A percentile compares a stretch with the other conserved stretches of the same genome.
Conservation (phyloP, 2,888 invertebrate genomes). For the Mayetiola destructor region DNA sequence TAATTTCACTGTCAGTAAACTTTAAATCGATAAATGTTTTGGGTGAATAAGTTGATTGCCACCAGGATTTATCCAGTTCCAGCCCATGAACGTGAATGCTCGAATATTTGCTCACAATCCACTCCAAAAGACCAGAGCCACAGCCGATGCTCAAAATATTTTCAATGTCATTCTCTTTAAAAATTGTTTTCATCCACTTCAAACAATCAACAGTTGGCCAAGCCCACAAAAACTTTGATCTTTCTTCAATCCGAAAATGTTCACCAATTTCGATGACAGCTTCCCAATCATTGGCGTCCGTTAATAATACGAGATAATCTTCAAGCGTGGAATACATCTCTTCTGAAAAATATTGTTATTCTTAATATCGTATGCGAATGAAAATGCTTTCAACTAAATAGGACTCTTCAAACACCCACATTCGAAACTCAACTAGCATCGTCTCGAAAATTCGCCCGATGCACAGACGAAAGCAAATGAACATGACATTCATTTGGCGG, state of each 20-base stretch:
- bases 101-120: conserved; percentile 52
- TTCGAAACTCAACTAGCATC: not conserved
- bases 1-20: conserved; percentile 35
- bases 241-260: conserved; percentile 25
- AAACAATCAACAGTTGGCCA: conserved; percentile 55
- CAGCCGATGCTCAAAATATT: conserved; percentile 58
- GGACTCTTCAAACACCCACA: not conserved
- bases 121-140: conserved; percentile 68
- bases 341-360: not conserved
- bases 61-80: conserved; percentile 69
- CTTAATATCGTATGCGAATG: not conserved
- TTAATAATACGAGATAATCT: not conserved
- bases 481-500: not conserved
- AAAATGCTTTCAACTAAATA: not conserved
- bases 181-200: conserved; percentile 38
- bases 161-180: conserved; percentile 35
- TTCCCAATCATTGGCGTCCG: conserved; percentile 33
- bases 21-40: conserved; percentile 52
- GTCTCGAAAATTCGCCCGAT: too few relatives aligned
- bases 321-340: not conserved
- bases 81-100: conserved; percentile 49
- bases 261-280: conserved; percentile 31
- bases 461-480: too few relatives aligned
- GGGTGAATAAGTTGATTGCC: conserved; percentile 60
- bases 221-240: conserved; percentile 52